Percentiles rank a stretch among this genome's conserved stretches.
phyloP scores from a whole-genome alignment of 2,113 vertebrate genomes.

The Zosterops pallidus region DNA sequence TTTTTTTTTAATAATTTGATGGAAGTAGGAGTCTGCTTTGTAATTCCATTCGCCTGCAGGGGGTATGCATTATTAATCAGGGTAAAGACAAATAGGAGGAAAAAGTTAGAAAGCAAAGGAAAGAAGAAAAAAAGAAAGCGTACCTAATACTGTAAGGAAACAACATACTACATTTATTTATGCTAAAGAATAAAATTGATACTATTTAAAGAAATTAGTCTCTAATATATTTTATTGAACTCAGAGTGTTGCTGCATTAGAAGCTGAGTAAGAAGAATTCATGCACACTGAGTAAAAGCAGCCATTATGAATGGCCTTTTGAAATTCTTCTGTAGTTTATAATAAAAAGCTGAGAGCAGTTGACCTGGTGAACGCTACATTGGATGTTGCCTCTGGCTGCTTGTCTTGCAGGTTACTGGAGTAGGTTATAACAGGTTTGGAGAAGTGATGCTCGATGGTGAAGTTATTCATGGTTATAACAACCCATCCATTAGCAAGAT shows the following conservation, averaged over 20 bases:
- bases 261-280: neutral
- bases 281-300: neutral
- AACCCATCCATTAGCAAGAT: constrained; percentile 87
- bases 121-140: neutral
- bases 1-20: neutral
- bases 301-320: neutral
- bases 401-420: constrained; percentile 86
- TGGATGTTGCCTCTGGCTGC: neutral
- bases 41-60: neutral
- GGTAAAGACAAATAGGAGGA: neutral
- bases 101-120: neutral
- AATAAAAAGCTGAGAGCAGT: neutral
- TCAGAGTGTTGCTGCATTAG: neutral
- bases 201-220: neutral
- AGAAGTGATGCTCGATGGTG: constrained; percentile 88
- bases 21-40: neutral
- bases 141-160: neutral
- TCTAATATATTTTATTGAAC: neutral
- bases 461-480: constrained; percentile 90
- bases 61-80: neutral
- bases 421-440: constrained; percentile 94
- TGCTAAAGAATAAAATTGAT: neutral
- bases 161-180: neutral
- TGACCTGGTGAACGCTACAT: neutral
- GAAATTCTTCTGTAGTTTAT: neutral